Base-by-base conservation (phyloP, 2,113 vertebrate species). In the Elachura formosa region DNA sequence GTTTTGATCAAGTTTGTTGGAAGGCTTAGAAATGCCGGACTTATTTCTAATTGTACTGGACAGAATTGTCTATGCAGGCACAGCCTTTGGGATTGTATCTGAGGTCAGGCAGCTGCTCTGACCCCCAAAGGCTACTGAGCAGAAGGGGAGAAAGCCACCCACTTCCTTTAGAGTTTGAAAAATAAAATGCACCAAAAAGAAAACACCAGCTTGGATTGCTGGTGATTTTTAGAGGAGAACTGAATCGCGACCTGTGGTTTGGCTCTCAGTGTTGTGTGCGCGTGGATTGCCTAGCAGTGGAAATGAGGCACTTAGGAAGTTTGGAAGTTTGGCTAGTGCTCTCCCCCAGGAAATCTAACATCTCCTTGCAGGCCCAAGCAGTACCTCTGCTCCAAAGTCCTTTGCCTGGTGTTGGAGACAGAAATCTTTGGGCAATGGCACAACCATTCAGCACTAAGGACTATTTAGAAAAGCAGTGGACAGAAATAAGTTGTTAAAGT, bases 231-330 rank as follows among this genome's bases (percentile, higher is more conserved):
- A 79, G 82, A 93, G 12, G 55, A 76, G 84, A 96, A 90, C 67
- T 85, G 67, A 77, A 90, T 93, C 89, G 74, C 6, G 45, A 40
- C n/a, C 51, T 86, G 84, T 87, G 84, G 75, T 88, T 94, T 95
- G 78, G 78, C 82, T 85, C n/a, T 3, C 75, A 73, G 59, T 0
- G 0, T 2, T 85, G 36, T 74, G 78, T 26, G 55, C 33, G 51
- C 36, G 26, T 48, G 63, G 78, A 62, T 82, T 87, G 79, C 66
- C 84, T 5, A 78, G 74, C 26, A 26, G 81, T 61, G 77, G 68
- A 93, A 96, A 91, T 25, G 71, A 87, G n/a, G 78, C 43, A 38
- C 41, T 74, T 45, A 11, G 51, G 51, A 69, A 52, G 64, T 8
- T 49, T 61, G 51, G 51, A 69, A 52, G 64, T 8, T 49, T 61